Conservation (phyloP, 2,797 vertebrate genomes). For the Darevskia mixta region DNA sequence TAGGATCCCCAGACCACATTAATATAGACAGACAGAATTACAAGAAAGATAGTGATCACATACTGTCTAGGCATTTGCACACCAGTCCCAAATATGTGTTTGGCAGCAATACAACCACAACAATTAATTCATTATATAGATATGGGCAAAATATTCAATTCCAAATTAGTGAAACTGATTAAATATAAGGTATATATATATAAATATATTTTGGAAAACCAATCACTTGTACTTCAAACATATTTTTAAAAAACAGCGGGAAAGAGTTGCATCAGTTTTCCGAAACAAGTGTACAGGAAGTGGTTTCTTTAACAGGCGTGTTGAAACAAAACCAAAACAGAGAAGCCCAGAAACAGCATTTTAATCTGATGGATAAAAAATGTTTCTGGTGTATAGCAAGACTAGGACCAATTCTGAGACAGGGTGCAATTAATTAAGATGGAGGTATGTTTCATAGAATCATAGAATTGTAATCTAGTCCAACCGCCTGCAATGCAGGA, state of each 20-base stretch:
- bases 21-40: not conserved
- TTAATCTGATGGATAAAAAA: not conserved
- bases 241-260: not conserved
- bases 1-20: not conserved
- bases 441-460: no score
- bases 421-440: not conserved
- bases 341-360: not conserved
- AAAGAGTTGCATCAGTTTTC: not conserved
- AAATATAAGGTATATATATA: not conserved
- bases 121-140: not conserved
- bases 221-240: not conserved
- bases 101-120: not conserved
- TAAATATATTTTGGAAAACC: not conserved
- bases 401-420: not conserved
- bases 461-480: no score
- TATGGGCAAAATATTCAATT: not conserved
- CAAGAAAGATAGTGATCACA: not conserved
- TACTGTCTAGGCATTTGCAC: not conserved
- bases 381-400: not conserved
- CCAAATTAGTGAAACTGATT: not conserved
- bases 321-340: not conserved
- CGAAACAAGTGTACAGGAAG: constrained; percentile 12
- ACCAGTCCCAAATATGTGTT: not conserved
- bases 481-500: no score
- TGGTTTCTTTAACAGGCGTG: not conserved